phyloP scores from a whole-genome alignment of 2,113 vertebrate genomes.

The Tauraco erythrolophus region DNA sequence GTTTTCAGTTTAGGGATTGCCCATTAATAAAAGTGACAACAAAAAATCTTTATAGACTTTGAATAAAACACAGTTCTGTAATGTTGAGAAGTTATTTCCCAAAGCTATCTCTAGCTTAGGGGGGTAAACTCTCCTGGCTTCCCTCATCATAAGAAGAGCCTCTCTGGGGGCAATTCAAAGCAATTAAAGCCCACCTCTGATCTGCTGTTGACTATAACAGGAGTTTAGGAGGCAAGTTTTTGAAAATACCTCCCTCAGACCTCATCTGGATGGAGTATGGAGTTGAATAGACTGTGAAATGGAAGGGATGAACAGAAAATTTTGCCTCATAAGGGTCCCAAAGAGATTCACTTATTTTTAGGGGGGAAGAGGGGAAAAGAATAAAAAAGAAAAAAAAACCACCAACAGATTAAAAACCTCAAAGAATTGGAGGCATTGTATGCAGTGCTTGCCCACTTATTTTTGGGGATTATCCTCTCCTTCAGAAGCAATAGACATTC shows the following conservation, averaged over 20 bases:
- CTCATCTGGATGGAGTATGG: background rate
- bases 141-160: background rate
- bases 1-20: background rate
- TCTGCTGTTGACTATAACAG: background rate
- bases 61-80: background rate
- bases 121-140: background rate
- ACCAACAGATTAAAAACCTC: background rate
- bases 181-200: background rate
- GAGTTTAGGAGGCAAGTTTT: background rate
- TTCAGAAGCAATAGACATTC: background rate
- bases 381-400: background rate
- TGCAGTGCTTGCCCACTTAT: background rate
- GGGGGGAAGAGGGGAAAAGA: accelerated
- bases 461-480: background rate
- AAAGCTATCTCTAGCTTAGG: background rate
- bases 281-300: background rate
- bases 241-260: background rate
- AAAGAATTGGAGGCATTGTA: background rate
- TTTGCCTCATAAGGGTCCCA: background rate
- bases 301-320: background rate
- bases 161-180: background rate
- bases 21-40: background rate
- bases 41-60: background rate
- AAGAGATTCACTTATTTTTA: background rate
- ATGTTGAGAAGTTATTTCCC: background rate